Conservation (phyloP, 2,113 vertebrate species). For the Amazona vittata region DNA sequence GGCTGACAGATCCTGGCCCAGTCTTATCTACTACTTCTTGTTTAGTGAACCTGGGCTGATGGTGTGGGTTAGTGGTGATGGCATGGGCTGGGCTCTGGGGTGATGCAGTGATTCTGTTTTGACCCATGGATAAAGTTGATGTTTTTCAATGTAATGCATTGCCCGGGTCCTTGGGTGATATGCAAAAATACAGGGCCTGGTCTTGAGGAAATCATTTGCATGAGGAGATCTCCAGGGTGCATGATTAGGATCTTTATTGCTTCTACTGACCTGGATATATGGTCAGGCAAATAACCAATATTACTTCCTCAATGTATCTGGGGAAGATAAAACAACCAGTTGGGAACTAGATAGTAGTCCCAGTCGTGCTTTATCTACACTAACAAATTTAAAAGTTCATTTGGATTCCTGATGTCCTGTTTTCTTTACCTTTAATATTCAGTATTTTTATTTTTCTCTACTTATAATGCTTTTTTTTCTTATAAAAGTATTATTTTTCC, state of each 20-base stretch:
- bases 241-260: background rate
- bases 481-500: background rate
- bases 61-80: background rate
- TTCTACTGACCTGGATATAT: background rate
- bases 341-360: background rate
- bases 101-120: background rate
- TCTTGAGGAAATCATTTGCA: background rate
- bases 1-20: background rate
- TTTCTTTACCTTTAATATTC: background rate
- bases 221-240: background rate
- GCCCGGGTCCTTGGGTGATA: background rate
- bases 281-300: background rate
- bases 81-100: background rate
- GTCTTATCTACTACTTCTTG: rapidly evolving
- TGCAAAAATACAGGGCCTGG: background rate
- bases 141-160: rapidly evolving
- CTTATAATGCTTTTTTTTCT: background rate
- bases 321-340: background rate
- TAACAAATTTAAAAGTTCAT: background rate
- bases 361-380: rapidly evolving
- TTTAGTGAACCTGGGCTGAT: background rate
- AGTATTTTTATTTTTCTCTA: background rate
- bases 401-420: background rate
- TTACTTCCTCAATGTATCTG: background rate
- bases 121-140: rapidly evolving